These are phyloP conservation scores for Daubentonia madagascariensis DNA, from an alignment of 2,113 vertebrate genomes.

Conservation along the genomic window DNA sequence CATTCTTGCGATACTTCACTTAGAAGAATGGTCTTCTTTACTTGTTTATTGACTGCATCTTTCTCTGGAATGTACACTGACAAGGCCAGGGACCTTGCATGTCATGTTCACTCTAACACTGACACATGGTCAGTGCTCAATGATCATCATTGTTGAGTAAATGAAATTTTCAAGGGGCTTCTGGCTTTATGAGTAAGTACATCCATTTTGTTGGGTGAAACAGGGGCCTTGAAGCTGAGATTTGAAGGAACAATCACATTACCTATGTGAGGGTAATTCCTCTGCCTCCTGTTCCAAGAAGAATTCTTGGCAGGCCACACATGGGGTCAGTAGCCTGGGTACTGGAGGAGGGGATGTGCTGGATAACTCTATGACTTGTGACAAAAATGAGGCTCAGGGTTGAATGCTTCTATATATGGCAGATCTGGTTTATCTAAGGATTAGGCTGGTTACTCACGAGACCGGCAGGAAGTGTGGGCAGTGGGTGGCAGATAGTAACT, in stretches of 20 bases:
- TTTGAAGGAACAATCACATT: not conserved
- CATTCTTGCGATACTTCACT: too few species aligned
- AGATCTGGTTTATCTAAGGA: not conserved
- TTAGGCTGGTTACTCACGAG: not conserved
- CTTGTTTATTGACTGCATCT: not conserved
- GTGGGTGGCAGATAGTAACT: not conserved
- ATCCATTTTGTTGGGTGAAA: constrained; percentile 36
- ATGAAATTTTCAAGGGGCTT: not conserved
- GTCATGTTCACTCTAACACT: constrained; percentile 2
- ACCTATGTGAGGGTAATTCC: not conserved
- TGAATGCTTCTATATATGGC: not conserved
- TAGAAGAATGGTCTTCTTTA: not conserved
- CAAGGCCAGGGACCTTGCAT: not conserved
- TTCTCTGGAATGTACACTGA: not conserved
- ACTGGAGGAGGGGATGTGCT: not conserved
- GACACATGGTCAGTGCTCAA: not conserved
- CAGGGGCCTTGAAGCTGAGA: not conserved
- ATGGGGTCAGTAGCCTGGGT: not conserved
- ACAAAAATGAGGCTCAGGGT: not conserved
- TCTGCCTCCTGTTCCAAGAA: not conserved
- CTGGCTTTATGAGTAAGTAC: constrained; percentile 29
- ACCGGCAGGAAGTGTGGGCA: not conserved
- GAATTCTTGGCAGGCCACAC: not conserved
- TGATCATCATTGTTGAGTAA: not conserved
- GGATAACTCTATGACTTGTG: not conserved